phyloP scores from a whole-genome alignment of 2,888 invertebrate genomes.

The Napeogenes inachia region DNA sequence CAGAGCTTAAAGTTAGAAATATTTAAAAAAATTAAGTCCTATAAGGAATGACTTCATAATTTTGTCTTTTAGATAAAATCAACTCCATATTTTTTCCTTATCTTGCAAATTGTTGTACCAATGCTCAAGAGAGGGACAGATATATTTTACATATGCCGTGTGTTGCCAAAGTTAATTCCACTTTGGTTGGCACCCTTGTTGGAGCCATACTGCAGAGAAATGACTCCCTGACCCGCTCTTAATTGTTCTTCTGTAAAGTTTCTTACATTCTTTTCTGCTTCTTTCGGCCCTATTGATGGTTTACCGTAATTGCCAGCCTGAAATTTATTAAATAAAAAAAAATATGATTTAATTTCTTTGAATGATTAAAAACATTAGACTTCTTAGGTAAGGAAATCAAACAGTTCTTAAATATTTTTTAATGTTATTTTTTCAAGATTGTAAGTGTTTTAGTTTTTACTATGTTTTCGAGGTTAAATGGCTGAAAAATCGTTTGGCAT shows the following conservation, averaged over 20 bases:
- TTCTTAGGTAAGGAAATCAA: too few relatives aligned
- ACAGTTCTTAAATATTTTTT: too few relatives aligned
- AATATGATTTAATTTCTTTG: too few relatives aligned
- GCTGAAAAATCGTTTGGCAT: too few relatives aligned
- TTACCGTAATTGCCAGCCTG: slow-evolving; percentile 89
- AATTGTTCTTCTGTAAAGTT: slow-evolving; percentile 96
- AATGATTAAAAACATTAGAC: too few relatives aligned
- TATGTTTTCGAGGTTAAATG: too few relatives aligned
- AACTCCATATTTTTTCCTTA: slow-evolving; percentile 11
- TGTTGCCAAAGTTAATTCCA: slow-evolving; percentile 98
- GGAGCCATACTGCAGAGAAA: slow-evolving; percentile 96
- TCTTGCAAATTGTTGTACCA: slow-evolving; percentile 16
- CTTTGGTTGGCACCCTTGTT: slow-evolving; percentile 98
- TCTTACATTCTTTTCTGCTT: slow-evolving; percentile 95
- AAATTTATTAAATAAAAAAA: slow-evolving; percentile 35
- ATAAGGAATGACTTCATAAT: slow-evolving; percentile 19
- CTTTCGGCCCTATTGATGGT: slow-evolving; percentile 96
- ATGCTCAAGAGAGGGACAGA: slow-evolving; percentile 20
- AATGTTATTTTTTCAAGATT: too few relatives aligned
- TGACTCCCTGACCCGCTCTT: slow-evolving; percentile 93
- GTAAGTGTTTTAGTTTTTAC: too few relatives aligned
- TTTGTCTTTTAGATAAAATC: slow-evolving; percentile 13
- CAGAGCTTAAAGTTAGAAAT: slow-evolving; percentile 16
- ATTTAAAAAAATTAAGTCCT: slow-evolving; percentile 6
- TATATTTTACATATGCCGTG: slow-evolving; percentile 91